Evolutionary conservation across 2,797 vertebrate genomes (phyloP).

Genomic region (Gorsachius magnificus): DNA sequence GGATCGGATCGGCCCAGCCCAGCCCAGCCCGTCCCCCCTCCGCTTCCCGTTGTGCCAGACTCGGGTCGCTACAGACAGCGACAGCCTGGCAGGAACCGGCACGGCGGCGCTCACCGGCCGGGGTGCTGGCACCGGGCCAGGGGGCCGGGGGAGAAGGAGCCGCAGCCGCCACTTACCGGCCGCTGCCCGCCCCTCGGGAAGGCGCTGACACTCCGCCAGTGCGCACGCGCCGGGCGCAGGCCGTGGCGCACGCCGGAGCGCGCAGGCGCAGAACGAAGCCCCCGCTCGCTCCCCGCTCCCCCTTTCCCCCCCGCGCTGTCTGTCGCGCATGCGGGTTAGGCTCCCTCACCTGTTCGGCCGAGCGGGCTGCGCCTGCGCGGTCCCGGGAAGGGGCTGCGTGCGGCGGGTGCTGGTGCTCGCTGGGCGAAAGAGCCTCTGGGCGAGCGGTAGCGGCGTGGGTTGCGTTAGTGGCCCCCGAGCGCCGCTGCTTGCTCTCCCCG

Average conservation of each 20-base stretch:
- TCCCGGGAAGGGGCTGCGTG: fast-evolving
- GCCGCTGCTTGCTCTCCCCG: fast-evolving
- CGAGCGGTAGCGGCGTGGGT: fast-evolving
- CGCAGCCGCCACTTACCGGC: neutral
- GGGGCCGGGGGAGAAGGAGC: fast-evolving
- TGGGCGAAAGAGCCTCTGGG: fast-evolving
- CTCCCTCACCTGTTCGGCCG: fast-evolving
- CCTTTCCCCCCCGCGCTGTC: fast-evolving
- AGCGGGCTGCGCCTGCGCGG: neutral
- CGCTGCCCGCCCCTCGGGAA: neutral
- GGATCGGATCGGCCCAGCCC: too few species aligned
- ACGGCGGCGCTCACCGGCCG: fast-evolving
- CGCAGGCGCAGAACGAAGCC: neutral
- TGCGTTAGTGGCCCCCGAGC: fast-evolving
- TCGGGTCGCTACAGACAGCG: fast-evolving
- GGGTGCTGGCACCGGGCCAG: neutral
- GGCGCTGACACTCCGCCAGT: neutral
- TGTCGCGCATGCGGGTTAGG: neutral
- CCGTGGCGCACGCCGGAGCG: fast-evolving
- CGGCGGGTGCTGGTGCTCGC: fast-evolving
- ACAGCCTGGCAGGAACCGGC: neutral
- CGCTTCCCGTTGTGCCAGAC: neutral
- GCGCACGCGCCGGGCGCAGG: neutral
- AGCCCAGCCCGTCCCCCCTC: neutral
- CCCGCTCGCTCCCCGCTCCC: too few species aligned